Base-by-base conservation (phyloP, 2,797 vertebrate genomes). In the Mus spretus region DNA sequence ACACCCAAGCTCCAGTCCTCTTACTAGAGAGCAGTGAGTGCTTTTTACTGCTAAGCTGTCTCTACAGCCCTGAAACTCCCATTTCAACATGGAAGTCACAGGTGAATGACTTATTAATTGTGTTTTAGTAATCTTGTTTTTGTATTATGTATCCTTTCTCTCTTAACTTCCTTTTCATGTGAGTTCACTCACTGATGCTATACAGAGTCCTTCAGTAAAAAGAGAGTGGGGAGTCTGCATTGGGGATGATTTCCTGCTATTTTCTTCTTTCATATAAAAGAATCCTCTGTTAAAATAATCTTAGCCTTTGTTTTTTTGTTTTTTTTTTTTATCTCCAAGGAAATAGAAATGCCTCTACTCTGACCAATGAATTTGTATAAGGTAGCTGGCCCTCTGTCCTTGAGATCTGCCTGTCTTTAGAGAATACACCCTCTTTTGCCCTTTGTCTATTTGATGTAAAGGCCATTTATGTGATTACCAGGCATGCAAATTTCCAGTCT, bases 71-170 rank as follows among this genome's bases (percentile, higher is more conserved):
- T 6, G 34, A 57, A 34, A 31, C 47, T 44, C 15, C 53, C 61
- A 19, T 61, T 44, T 94, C 40, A 88, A 89, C 55, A 34, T 55
- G n/a, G 67, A 84, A 80, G 24, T 67, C 72, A 79, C 40, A 26
- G 53, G 11, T 59, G 53, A 88, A 50, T 57, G 55, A 74, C 26
- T 74, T 91, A 81, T 84, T 91, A 89, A 87, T 22, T 93, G 14
- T 12, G n/a, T 63, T 74, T 90, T 74, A 87, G 6, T 53, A n/a
- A 78, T 90, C 44, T 9, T 90, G 20, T 34, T 90, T 20, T 93
- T 87, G 50, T 50, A 50, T 82, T 81, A 17, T 74, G 20, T 53
- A 37, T 79, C 10, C 37, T 37, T 72, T 95, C 20, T 37, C 1
- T 57, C 40, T 34, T 19, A 75, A 59, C 7, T 10, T 70, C 6